phyloP scores from a whole-genome alignment of 2,797 vertebrate species.

The Okamejei kenojei region DNA sequence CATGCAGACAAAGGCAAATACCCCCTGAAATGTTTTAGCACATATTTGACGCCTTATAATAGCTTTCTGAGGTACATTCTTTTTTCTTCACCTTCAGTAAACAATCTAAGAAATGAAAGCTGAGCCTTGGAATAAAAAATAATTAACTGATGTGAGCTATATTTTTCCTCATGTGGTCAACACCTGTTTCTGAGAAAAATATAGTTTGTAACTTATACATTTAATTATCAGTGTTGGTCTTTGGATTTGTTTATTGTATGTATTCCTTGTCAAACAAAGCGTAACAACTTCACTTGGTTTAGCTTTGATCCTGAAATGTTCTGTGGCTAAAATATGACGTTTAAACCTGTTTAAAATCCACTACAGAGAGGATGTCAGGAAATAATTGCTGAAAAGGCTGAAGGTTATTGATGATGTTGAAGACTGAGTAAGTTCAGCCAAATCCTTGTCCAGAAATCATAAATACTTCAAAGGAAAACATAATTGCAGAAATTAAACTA shows the following conservation, averaged over 20 bases:
- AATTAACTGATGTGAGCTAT: constrained; percentile 8
- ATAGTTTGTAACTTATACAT: constrained; percentile 23
- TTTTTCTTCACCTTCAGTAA: not conserved
- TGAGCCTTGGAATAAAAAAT: not conserved
- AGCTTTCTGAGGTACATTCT: not conserved
- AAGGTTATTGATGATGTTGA: constrained; percentile 32
- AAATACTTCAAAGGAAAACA: constrained; percentile 1
- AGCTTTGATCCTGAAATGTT: constrained; percentile 29
- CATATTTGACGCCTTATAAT: not conserved
- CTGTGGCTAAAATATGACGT: constrained; percentile 5
- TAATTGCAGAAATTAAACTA: constrained; percentile 24
- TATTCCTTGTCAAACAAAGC: constrained; percentile 26
- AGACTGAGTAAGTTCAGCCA: constrained; percentile 29
- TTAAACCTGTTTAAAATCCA: constrained; percentile 24
- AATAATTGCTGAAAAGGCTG: constrained; percentile 22
- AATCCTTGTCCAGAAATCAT: constrained; percentile 25
- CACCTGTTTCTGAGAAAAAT: constrained; percentile 33
- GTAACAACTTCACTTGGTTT: not conserved
- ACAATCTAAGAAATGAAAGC: not conserved
- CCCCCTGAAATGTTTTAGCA: not conserved
- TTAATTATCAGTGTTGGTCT: constrained; percentile 29
- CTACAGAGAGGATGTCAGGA: constrained; percentile 25
- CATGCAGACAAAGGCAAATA: not conserved
- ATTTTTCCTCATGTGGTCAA: constrained; percentile 35
- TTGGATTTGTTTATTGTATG: constrained; percentile 30